Evolutionary conservation across 2,888 invertebrate species (phyloP).

Genomic region (Harpalus rubripes): DNA sequence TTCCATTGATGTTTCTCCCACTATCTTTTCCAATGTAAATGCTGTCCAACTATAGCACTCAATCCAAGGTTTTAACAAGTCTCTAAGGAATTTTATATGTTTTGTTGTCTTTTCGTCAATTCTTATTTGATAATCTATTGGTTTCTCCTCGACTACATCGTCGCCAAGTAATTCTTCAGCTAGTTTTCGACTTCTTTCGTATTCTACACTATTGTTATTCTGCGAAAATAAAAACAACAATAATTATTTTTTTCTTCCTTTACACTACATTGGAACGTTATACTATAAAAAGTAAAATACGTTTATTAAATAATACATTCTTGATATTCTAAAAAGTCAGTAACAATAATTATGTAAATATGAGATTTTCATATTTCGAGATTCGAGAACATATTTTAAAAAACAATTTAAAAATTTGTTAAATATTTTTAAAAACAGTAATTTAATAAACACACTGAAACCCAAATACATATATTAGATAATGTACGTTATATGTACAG

Average conservation of each 20-base stretch:
- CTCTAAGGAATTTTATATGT: constrained; percentile 76
- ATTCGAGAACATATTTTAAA: too few species aligned
- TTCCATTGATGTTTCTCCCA: constrained; percentile 81
- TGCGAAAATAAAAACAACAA: constrained; percentile 59
- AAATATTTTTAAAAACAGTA: too few species aligned
- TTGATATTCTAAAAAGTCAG: too few species aligned
- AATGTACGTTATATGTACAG: too few species aligned
- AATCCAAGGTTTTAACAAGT: constrained; percentile 85
- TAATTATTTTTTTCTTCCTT: neutral
- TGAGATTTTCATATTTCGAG: too few species aligned
- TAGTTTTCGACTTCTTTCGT: constrained; percentile 80
- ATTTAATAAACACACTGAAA: too few species aligned
- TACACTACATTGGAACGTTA: too few species aligned
- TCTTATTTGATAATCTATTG: constrained; percentile 73
- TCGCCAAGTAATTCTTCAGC: constrained; percentile 79
- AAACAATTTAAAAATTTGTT: too few species aligned
- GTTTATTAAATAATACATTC: too few species aligned
- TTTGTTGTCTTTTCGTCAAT: constrained; percentile 71
- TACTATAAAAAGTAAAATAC: too few species aligned
- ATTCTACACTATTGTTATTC: constrained; percentile 77
- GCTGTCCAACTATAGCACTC: constrained; percentile 87
- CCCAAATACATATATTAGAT: too few species aligned
- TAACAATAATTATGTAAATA: too few species aligned
- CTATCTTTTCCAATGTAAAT: constrained; percentile 80
- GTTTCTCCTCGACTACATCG: constrained; percentile 73